These are phyloP conservation scores for Orthosia gothica DNA, from an alignment of 2,888 invertebrate genomes.

Conservation along the genomic window DNA sequence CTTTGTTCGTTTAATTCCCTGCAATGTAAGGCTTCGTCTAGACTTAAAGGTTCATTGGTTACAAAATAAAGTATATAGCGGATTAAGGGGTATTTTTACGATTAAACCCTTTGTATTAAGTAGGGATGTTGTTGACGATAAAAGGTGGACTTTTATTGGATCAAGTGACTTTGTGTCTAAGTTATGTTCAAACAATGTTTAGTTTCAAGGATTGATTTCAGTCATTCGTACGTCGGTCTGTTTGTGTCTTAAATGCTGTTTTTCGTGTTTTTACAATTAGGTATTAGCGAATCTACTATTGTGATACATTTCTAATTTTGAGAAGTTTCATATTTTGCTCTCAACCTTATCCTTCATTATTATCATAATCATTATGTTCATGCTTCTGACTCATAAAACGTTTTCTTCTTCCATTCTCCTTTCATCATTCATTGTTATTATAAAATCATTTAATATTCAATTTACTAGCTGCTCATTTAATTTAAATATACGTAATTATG, in stretches of 20 bases:
- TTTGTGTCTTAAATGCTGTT: no score
- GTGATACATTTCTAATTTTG: neutral
- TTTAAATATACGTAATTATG: neutral
- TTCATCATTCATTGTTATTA: no score
- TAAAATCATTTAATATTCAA: neutral
- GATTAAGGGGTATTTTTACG: slow-evolving; percentile 61
- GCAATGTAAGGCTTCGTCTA: slow-evolving; percentile 84
- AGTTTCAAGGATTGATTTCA: neutral
- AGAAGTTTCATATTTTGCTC: neutral
- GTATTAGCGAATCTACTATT: neutral
- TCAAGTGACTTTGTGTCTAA: slow-evolving; percentile 20
- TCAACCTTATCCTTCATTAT: no score
- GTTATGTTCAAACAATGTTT: neutral
- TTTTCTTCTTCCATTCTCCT: no score
- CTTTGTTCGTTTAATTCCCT: slow-evolving; percentile 77
- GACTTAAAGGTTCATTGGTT: slow-evolving; percentile 74
- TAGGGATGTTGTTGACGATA: slow-evolving; percentile 18
- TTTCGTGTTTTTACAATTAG: no score
- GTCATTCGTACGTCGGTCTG: neutral
- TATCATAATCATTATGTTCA: no score
- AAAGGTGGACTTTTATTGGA: slow-evolving; percentile 14
- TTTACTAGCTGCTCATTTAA: neutral
- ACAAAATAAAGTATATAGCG: slow-evolving; percentile 63
- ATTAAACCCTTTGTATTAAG: slow-evolving; percentile 49
- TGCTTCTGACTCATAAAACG: no score